Conservation (phyloP, 2,888 invertebrate species). For the Anthoptus insignis region DNA sequence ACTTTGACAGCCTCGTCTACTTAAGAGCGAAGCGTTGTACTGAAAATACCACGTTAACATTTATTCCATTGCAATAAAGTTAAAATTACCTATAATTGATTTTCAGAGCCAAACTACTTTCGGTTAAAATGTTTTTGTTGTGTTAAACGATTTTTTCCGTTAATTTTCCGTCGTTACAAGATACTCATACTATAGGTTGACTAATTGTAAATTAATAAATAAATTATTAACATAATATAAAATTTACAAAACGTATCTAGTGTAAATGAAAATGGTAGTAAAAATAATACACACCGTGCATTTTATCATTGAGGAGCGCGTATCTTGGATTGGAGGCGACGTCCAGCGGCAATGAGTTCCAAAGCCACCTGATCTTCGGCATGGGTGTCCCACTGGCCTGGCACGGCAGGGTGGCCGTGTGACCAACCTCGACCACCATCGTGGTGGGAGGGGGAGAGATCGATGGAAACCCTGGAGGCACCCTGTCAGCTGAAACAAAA, state of each 20-base stretch:
- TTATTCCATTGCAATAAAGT: too few species aligned
- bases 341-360: conserved; percentile 96
- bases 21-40: too few species aligned
- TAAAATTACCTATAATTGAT: too few species aligned
- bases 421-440: conserved; percentile 98
- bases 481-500: conserved; percentile 94
- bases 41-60: too few species aligned
- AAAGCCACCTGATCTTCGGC: conserved; percentile 96
- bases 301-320: conserved; percentile 93
- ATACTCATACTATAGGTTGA: too few species aligned
- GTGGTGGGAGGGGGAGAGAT: conserved; percentile 94
- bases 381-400: conserved; percentile 95
- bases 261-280: neutral
- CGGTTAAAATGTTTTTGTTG: too few species aligned
- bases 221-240: too few species aligned
- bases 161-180: too few species aligned
- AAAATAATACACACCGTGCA: conserved; percentile 88
- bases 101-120: too few species aligned
- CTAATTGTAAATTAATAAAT: too few species aligned
- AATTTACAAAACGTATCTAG: neutral
- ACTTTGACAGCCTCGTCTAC: too few species aligned
- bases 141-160: too few species aligned
- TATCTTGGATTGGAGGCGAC: conserved; percentile 94
- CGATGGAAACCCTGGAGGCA: conserved; percentile 97
- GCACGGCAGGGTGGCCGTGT: conserved; percentile 96